Percentiles rank a stretch among this genome's conserved stretches.
Conservation (phyloP, 2,113 vertebrate genomes). For the Oreochromis spilurus region DNA sequence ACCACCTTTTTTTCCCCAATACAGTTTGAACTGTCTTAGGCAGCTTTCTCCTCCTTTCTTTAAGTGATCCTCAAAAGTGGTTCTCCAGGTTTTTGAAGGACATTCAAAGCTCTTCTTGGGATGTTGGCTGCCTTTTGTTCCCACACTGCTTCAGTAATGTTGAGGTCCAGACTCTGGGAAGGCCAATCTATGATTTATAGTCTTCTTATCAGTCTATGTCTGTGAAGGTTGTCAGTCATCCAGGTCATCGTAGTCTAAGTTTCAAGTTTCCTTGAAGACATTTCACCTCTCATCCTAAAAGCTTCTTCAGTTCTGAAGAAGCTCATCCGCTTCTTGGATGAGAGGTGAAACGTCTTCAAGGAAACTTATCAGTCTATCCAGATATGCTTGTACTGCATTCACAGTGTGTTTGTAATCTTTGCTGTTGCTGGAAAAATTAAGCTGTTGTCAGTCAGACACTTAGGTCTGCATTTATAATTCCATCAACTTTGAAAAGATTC, state of each 20-base stretch:
- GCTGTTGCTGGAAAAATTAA: background rate
- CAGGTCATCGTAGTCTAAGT: fast-evolving
- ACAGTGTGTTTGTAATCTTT: background rate
- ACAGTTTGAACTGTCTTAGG: background rate
- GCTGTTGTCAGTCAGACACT: background rate
- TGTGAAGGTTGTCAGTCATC: background rate
- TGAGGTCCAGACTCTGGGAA: background rate
- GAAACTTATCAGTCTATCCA: background rate
- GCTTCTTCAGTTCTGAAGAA: background rate
- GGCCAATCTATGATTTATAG: background rate
- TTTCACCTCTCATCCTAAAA: background rate
- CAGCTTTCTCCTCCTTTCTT: background rate
- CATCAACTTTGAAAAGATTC: background rate
- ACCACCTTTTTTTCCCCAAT: background rate
- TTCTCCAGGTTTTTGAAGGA: background rate
- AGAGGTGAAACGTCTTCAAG: no score
- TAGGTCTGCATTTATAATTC: background rate
- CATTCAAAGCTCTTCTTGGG: background rate
- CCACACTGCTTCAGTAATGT: background rate
- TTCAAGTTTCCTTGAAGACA: background rate
- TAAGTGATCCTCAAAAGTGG: background rate
- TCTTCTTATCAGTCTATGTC: background rate
- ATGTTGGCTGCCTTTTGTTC: background rate
- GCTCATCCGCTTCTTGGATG: no score
- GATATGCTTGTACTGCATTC: background rate